Conservation (phyloP, 1,140 invertebrate species). For the Euura lappo region DNA sequence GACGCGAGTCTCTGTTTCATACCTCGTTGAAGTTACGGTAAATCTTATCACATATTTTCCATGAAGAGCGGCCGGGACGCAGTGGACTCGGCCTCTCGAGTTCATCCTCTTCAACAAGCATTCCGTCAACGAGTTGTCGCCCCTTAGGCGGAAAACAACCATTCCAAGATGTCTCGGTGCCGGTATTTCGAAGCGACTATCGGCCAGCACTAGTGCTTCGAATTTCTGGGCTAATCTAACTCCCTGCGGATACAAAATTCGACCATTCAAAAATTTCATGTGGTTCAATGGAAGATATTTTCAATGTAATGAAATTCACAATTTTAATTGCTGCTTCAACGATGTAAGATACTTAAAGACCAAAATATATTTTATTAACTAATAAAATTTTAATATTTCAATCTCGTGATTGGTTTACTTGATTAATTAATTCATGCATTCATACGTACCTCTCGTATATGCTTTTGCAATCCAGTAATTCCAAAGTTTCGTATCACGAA, state of each 20-base stretch:
- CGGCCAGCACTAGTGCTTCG: constrained; percentile 80
- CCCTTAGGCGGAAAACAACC: constrained; percentile 90
- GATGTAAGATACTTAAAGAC: no score
- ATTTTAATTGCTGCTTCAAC: no score
- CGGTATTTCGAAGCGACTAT: constrained; percentile 89
- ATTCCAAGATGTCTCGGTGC: constrained; percentile 88
- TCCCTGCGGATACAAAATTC: constrained; percentile 58
- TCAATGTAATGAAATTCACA: no score
- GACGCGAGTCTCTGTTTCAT: constrained; percentile 18
- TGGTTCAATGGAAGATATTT: no score
- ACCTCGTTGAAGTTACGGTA: constrained; percentile 87
- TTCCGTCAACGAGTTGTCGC: constrained; percentile 85
- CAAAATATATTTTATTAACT: no score
- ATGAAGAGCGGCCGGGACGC: constrained; percentile 90
- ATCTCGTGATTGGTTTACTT: no score
- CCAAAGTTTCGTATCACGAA: constrained; percentile 94
- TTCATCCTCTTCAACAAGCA: constrained; percentile 87
- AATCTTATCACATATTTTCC: constrained; percentile 90
- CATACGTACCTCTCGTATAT: constrained; percentile 79
- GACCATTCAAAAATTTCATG: no score
- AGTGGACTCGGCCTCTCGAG: constrained; percentile 83
- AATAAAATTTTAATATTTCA: no score
- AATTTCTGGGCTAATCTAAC: constrained; percentile 90
- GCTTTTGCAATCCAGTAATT: constrained; percentile 85
- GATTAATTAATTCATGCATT: no score